Evolutionary conservation across 2,888 invertebrate genomes (phyloP).

Genomic region (Rotaria sp.): DNA sequence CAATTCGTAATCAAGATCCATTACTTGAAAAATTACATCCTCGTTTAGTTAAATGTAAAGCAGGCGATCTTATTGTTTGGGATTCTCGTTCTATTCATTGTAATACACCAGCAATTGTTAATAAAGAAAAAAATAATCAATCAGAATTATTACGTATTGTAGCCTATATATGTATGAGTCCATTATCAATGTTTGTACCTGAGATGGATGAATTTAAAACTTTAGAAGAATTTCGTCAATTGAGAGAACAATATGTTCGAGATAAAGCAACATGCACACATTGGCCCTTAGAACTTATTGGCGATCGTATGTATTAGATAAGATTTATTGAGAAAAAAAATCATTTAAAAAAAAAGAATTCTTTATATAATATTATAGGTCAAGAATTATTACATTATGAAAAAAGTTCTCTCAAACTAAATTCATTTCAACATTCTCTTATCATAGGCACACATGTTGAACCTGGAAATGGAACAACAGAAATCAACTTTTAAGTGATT

Average conservation of each 20-base stretch:
- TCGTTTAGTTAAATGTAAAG: conserved; percentile 6
- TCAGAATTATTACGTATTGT: neutral
- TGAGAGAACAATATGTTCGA: neutral
- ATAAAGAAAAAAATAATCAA: neutral
- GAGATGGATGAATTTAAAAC: neutral
- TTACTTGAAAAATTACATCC: neutral
- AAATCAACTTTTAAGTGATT: neutral
- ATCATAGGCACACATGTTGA: neutral
- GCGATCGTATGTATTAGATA: neutral
- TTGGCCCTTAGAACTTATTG: neutral
- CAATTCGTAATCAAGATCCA: neutral
- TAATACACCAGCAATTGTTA: neutral
- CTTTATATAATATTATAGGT: neutral
- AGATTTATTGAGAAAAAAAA: neutral
- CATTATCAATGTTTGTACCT: neutral
- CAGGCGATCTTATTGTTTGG: conserved; percentile 5
- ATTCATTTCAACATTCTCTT: neutral
- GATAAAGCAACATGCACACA: neutral
- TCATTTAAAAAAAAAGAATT: neutral
- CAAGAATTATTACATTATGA: neutral
- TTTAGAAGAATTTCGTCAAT: neutral
- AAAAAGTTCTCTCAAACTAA: neutral
- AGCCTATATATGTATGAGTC: neutral
- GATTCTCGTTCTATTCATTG: conserved; percentile 21
- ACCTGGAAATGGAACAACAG: neutral